These are phyloP conservation scores for Serilophus lunatus DNA, from an alignment of 2,113 vertebrate genomes.

Conservation along the genomic window DNA sequence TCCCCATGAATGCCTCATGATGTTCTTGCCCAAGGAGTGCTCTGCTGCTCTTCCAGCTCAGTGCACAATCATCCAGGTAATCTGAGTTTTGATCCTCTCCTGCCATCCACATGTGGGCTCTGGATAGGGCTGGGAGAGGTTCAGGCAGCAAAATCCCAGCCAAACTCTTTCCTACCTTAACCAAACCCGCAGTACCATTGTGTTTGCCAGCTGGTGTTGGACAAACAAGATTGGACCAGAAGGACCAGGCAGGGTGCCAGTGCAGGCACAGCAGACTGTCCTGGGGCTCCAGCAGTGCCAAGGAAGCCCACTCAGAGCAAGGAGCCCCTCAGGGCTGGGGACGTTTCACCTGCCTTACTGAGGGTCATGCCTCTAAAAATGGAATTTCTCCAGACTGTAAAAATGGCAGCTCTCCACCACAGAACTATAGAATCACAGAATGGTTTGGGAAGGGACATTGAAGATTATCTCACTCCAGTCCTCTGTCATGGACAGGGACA, in stretches of 20 bases:
- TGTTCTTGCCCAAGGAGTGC: not conserved
- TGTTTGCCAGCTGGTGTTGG: not conserved
- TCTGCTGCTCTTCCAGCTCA: not conserved
- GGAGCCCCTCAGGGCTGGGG: not conserved
- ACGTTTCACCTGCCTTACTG: not conserved
- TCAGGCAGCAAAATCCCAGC: not conserved
- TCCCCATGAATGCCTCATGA: fast-evolving
- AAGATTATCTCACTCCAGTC: not conserved
- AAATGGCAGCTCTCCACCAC: not conserved
- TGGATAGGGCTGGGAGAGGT: not conserved
- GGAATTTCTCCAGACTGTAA: not conserved
- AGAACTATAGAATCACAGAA: not conserved
- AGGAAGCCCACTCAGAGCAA: not conserved
- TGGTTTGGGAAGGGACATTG: not conserved
- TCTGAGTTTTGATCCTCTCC: not conserved
- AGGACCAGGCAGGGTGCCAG: not conserved
- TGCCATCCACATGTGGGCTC: not conserved
- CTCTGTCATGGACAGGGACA: not conserved
- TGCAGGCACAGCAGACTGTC: not conserved
- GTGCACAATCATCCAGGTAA: not conserved
- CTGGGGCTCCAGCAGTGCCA: not conserved
- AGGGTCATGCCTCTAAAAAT: not conserved
- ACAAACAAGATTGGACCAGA: not conserved
- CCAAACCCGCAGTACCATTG: not conserved
- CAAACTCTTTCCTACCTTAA: not conserved